Conservation (phyloP, 2,888 invertebrate species). For the Drosophila affinis region DNA sequence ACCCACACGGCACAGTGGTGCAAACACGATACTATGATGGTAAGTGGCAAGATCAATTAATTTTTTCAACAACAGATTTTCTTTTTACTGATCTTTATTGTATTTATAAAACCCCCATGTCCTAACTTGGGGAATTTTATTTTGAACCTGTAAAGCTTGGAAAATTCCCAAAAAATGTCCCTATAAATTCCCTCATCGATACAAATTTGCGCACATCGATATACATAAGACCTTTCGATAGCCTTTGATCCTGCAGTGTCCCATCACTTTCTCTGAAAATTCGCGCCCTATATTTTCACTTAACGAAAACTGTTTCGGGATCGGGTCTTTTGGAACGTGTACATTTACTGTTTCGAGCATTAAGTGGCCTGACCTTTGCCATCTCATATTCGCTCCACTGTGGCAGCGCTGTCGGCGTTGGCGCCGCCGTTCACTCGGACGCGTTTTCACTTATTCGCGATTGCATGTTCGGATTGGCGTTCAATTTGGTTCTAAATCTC, state of each 20-base stretch:
- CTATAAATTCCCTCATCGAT: no score
- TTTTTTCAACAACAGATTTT: no score
- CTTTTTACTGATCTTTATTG: no score
- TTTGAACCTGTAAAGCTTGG: no score
- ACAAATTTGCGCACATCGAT: no score
- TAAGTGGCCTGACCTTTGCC: conserved; percentile 4
- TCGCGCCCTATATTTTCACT: background rate
- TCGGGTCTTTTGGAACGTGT: background rate
- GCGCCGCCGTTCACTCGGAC: conserved; percentile 37
- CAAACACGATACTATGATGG: no score
- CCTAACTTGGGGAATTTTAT: no score
- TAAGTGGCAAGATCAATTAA: no score
- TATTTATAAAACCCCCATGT: no score
- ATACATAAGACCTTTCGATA: no score
- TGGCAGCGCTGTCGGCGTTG: conserved; percentile 19
- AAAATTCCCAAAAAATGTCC: no score
- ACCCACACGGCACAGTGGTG: conserved; percentile 37
- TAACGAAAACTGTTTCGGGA: background rate
- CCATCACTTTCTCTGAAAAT: background rate
- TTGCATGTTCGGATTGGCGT: conserved; percentile 63
- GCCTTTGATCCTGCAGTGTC: no score
- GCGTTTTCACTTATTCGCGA: conserved; percentile 61
- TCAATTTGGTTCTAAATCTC: conserved; percentile 81
- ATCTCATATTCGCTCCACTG: conserved; percentile 49
- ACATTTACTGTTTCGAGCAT: background rate